phyloP scores from a whole-genome alignment of 2,113 vertebrate species.

The Equus przewalskii region DNA sequence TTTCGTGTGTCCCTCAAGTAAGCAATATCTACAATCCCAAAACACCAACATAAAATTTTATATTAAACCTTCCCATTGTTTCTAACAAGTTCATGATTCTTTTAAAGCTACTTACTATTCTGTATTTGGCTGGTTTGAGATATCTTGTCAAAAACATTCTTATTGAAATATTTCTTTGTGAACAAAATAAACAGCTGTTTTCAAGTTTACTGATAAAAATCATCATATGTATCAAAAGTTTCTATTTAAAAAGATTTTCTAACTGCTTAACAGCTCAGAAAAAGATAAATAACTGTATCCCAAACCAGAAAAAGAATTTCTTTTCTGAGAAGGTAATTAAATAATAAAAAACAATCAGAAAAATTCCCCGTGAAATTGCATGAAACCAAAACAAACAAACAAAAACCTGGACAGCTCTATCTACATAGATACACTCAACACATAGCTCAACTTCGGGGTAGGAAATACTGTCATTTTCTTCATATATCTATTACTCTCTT shows the following conservation, averaged over 20 bases:
- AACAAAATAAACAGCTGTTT: slow-evolving; percentile 12
- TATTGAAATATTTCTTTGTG: neutral
- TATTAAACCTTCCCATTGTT: neutral
- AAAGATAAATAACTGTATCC: neutral
- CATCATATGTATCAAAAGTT: neutral
- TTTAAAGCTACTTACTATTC: neutral
- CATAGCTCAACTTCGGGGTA: neutral
- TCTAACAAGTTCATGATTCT: neutral
- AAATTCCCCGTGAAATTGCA: neutral
- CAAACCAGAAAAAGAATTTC: neutral
- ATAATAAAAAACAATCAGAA: neutral
- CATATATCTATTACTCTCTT: neutral
- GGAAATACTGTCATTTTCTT: neutral
- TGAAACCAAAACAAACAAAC: neutral
- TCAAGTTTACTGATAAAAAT: slow-evolving; percentile 4
- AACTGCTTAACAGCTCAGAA: neutral
- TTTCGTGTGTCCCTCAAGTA: neutral
- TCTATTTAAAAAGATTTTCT: neutral
- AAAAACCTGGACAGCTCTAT: neutral
- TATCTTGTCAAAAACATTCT: neutral
- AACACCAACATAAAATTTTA: slow-evolving; percentile 10
- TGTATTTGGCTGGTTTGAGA: neutral
- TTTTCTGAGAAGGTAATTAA: neutral
- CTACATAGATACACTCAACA: neutral
- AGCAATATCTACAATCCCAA: neutral